Conservation (phyloP, 1,140 invertebrate species). For the Camponotus vicinus region DNA sequence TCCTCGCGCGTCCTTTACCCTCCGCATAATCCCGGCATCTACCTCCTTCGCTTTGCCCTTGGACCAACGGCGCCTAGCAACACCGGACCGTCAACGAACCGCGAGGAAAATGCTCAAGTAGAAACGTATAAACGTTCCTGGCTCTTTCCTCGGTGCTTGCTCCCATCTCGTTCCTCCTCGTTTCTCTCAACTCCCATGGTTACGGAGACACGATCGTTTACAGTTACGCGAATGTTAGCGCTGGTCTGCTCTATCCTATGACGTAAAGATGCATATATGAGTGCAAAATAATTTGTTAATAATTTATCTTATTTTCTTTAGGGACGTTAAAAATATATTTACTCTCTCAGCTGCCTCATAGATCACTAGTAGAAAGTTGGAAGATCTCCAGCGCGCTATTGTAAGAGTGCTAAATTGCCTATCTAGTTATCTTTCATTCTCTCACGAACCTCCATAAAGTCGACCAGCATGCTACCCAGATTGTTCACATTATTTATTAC, state of each 20-base stretch:
- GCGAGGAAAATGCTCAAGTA: constrained; percentile 37
- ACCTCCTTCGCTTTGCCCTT: constrained; percentile 51
- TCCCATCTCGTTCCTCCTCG: background rate
- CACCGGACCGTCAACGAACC: constrained; percentile 29
- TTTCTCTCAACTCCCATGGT: background rate
- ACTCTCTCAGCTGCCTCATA: no score
- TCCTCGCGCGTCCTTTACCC: constrained; percentile 23
- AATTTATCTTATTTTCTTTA: no score
- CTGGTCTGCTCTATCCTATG: background rate
- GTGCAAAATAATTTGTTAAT: no score
- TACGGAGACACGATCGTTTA: background rate
- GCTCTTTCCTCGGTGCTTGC: background rate
- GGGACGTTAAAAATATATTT: no score
- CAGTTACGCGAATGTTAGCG: background rate
- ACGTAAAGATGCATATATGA: background rate
- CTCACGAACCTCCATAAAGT: background rate
- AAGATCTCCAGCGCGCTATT: no score
- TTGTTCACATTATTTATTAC: background rate
- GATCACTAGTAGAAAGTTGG: no score
- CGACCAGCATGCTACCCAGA: background rate
- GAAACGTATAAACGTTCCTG: no score
- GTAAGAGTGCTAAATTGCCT: no score
- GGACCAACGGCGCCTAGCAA: constrained; percentile 49
- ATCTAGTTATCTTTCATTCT: background rate
- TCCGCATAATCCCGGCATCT: constrained; percentile 49